These are phyloP conservation scores for Pelochelys cantorii DNA, from an alignment of 2,797 vertebrate genomes.

Conservation along the genomic window DNA sequence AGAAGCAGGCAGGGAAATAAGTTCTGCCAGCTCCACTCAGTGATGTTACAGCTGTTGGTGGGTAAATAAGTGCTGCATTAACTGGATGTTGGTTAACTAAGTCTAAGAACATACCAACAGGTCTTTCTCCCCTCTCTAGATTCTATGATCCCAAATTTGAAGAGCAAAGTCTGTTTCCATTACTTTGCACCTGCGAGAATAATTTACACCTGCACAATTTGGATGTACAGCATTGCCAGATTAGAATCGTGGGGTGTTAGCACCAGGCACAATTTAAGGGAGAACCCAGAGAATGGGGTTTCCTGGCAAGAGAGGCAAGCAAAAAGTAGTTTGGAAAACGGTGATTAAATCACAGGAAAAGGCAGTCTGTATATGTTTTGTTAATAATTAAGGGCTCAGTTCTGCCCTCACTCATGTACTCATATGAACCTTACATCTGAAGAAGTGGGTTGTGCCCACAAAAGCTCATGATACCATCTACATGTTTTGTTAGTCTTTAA, in stretches of 20 bases:
- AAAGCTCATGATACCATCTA: too few species aligned
- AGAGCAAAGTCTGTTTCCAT: not conserved
- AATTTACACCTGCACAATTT: too few species aligned
- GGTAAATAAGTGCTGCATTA: not conserved
- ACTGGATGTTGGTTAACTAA: not conserved
- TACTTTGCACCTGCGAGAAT: too few species aligned
- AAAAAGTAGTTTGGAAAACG: not conserved
- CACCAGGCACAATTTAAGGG: not conserved
- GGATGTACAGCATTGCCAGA: not conserved
- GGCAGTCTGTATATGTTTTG: too few species aligned
- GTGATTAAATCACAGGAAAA: not conserved
- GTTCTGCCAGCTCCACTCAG: fast-evolving
- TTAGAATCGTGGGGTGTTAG: not conserved
- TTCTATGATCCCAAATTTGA: fast-evolving
- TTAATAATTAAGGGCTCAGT: too few species aligned
- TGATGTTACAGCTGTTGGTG: not conserved
- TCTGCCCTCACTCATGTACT: not conserved
- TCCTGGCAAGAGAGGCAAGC: not conserved
- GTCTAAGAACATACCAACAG: not conserved
- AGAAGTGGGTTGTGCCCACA: too few species aligned
- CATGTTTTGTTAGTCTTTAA: too few species aligned
- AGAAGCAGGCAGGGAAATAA: not conserved
- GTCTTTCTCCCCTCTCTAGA: not conserved
- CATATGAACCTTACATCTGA: not conserved
- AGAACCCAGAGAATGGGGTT: not conserved